Evolutionary conservation across 2,113 vertebrate species (phyloP), one percentile per base, ranked within the genome.

Genomic region (Corythoichthys intestinalis): DNA sequence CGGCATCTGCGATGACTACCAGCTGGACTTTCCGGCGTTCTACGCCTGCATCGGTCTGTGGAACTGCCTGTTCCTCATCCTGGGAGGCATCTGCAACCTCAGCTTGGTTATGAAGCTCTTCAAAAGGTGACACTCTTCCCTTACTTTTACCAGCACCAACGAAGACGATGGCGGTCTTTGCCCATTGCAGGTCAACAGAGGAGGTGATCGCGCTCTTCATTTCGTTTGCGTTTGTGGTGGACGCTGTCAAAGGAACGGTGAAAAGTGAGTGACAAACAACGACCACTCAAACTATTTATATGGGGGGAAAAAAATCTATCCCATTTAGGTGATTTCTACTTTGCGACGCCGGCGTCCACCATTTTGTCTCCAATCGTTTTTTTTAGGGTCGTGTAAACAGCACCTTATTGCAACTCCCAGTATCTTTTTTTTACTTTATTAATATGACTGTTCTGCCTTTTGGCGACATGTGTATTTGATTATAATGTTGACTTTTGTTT

Each of bases 171-270:
- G 20, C 41, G 41, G 1, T 44, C 3, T 44, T 8, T 44, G 41
- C 1, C 41, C 41, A 28, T 74, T 77, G 1, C 79, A 97, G 97
- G 91, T 98, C 97, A 0, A 98, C 94, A 39, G 97, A 99, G 88
- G 97, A 99, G 85, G 94, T 98, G 86, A 98, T 99, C 41, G 96
- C 97, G 49, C 87, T 99, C 73, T 99, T 99, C 90, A 98, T 98
- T 72, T 98, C 97, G 56, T 93, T 96, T 78, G 97, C 96, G 0
- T 99, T 98, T 56, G 92, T 98, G 80, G 92, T 95, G 10, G 97
- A 99, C 70, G 97, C 97, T 44, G 87, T 98, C 77, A 99, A 98
- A 91, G 97, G 96, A 78, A 98, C 94, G 38, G 80, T 90, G 56
- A 98, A 98, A 93, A 96, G 97, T 99, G 88, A 93, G 96, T 87